Percentiles rank a stretch among this genome's conserved stretches.
phyloP scores from a whole-genome alignment of 2,797 vertebrate genomes.

The Lycodopsis pacificus region DNA sequence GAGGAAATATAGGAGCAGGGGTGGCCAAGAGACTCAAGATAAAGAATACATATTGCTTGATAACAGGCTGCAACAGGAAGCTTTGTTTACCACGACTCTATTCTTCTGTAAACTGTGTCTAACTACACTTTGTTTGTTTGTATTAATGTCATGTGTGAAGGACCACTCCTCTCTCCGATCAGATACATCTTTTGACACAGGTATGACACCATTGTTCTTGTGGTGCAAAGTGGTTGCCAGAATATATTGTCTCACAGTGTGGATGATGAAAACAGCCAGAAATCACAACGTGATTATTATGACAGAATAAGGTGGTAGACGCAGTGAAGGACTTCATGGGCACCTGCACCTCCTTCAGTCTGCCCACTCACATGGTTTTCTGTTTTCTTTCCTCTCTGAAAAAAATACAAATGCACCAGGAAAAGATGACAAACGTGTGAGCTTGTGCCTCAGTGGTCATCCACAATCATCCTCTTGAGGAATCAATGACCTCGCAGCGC shows the following conservation, averaged over 20 bases:
- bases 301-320: neutral
- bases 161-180: neutral
- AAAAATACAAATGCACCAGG: slow-evolving; percentile 17
- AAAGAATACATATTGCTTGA: slow-evolving; percentile 51
- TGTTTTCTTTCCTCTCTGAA: neutral
- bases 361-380: neutral
- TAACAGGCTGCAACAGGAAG: slow-evolving; percentile 13
- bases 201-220: neutral
- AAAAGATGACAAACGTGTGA: neutral
- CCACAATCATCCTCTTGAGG: neutral
- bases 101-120: neutral
- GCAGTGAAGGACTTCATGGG: neutral
- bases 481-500: slow-evolving; percentile 29
- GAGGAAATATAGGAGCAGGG: slow-evolving; percentile 64
- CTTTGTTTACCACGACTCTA: neutral
- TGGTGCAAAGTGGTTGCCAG: neutral
- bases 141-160: neutral
- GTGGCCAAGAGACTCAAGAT: slow-evolving; percentile 52
- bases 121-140: neutral
- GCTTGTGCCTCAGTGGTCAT: slow-evolving; percentile 10
- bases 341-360: neutral
- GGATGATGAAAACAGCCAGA: slow-evolving; percentile 3
- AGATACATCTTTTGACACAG: slow-evolving; percentile 6
- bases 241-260: slow-evolving; percentile 2
- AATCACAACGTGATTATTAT: neutral